Evolutionary conservation across 2,113 vertebrate species (phyloP).

Genomic region (Ornithorhynchus anatinus): DNA sequence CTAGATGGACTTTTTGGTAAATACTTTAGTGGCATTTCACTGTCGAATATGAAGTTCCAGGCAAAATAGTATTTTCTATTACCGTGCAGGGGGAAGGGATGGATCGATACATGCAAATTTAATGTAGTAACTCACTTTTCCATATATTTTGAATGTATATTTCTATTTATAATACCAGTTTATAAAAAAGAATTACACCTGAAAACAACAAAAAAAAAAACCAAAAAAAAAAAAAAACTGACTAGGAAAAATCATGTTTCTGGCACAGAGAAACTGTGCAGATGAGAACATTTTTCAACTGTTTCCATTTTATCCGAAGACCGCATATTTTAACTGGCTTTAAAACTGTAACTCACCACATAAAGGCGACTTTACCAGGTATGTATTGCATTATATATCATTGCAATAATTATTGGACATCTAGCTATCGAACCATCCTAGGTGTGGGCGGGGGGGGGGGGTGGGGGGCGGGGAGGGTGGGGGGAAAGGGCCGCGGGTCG

Average conservation of each 20-base stretch:
- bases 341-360: constrained; percentile 79
- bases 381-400: constrained; percentile 82
- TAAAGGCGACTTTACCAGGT: constrained; percentile 81
- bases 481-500: constrained; percentile 76
- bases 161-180: constrained; percentile 89
- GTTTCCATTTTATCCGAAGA: constrained; percentile 77
- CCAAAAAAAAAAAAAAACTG: too few species aligned
- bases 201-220: too few species aligned
- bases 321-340: constrained; percentile 83
- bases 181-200: constrained; percentile 85
- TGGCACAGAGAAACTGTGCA: constrained; percentile 72
- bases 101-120: constrained; percentile 84
- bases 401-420: constrained; percentile 85
- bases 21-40: constrained; percentile 86
- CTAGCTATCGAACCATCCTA: constrained; percentile 80
- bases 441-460: constrained; percentile 71
- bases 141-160: constrained; percentile 89
- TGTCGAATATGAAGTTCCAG: constrained; percentile 85
- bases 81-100: constrained; percentile 85
- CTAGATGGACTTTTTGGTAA: constrained; percentile 87
- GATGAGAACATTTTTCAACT: constrained; percentile 73
- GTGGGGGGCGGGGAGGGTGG: constrained; percentile 72
- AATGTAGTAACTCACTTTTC: constrained; percentile 84
- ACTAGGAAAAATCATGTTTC: constrained; percentile 80
- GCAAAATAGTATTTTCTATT: constrained; percentile 91